Evolutionary conservation across 2,797 vertebrate species (phyloP).

Genomic region (Tinamus major): DNA sequence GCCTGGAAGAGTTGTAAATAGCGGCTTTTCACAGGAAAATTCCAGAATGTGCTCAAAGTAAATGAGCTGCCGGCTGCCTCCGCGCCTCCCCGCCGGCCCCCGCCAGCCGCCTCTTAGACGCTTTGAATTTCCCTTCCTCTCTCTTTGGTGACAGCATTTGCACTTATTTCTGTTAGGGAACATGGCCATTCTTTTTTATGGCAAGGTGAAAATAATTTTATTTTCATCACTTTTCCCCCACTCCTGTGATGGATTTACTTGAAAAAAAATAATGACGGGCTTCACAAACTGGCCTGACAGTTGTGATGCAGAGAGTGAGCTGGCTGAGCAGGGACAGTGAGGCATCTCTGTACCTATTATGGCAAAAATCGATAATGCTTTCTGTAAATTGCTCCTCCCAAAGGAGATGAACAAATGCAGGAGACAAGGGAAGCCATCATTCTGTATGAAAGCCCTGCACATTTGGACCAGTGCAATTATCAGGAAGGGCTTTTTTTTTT

Average conservation of each 20-base stretch:
- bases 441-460: constrained; percentile 81
- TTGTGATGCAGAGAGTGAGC: constrained; percentile 81
- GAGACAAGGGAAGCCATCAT: constrained; percentile 84
- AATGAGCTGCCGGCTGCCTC: constrained; percentile 53
- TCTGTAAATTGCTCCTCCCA: constrained; percentile 89
- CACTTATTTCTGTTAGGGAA: constrained; percentile 83
- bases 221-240: constrained; percentile 80
- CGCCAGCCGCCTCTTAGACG: constrained; percentile 46
- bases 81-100: constrained; percentile 23
- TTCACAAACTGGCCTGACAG: constrained; percentile 85
- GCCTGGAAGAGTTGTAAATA: constrained; percentile 51
- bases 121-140: constrained; percentile 79
- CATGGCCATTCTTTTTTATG: constrained; percentile 81
- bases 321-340: constrained; percentile 81
- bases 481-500: constrained; percentile 71
- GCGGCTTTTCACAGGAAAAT: constrained; percentile 40
- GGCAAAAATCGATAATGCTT: constrained; percentile 88
- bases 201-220: constrained; percentile 86
- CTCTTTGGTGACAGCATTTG: constrained; percentile 83
- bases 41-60: constrained; percentile 66
- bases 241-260: constrained; percentile 83
- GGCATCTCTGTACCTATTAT: constrained; percentile 88
- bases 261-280: constrained; percentile 84
- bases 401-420: constrained; percentile 85
- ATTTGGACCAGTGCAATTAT: constrained; percentile 83